Conservation (phyloP, 2,797 vertebrate species). For the Philypnodon macrostomus region DNA sequence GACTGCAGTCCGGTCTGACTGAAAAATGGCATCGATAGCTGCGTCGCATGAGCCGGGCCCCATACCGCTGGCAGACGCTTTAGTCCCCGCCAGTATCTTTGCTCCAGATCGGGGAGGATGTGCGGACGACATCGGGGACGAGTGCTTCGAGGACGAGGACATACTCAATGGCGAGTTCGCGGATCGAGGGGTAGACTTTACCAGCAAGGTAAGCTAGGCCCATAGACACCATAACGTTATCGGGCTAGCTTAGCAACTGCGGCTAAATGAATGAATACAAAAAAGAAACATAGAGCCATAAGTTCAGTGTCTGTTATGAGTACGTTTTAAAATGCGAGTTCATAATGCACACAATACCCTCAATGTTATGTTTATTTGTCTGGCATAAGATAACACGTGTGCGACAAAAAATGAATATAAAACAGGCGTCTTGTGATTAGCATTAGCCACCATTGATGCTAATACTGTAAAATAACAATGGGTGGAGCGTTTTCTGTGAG, state of each 20-base stretch:
- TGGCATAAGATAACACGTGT: neutral
- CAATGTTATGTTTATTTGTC: no score
- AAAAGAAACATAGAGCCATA: neutral
- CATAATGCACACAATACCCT: accelerated
- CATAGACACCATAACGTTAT: neutral
- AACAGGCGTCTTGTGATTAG: constrained; percentile 30
- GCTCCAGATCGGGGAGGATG: constrained; percentile 85
- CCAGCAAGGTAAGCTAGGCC: constrained; percentile 87
- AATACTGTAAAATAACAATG: neutral
- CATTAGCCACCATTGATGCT: constrained; percentile 19
- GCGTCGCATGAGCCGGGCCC: constrained; percentile 74
- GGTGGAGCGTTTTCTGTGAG: neutral
- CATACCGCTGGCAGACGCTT: constrained; percentile 65
- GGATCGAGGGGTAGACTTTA: constrained; percentile 84
- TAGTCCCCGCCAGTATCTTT: constrained; percentile 90
- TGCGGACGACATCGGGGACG: constrained; percentile 66
- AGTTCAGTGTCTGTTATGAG: neutral
- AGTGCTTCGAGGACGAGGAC: constrained; percentile 73
- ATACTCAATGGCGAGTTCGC: constrained; percentile 81
- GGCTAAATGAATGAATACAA: constrained; percentile 53
- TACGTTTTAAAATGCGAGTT: neutral
- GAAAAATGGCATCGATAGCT: constrained; percentile 79
- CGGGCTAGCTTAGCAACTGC: constrained; percentile 17
- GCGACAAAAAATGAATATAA: constrained; percentile 2
- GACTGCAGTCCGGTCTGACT: constrained; percentile 17